Evolutionary conservation across 2,888 invertebrate species (phyloP).

Genomic region (Acronicta psi): DNA sequence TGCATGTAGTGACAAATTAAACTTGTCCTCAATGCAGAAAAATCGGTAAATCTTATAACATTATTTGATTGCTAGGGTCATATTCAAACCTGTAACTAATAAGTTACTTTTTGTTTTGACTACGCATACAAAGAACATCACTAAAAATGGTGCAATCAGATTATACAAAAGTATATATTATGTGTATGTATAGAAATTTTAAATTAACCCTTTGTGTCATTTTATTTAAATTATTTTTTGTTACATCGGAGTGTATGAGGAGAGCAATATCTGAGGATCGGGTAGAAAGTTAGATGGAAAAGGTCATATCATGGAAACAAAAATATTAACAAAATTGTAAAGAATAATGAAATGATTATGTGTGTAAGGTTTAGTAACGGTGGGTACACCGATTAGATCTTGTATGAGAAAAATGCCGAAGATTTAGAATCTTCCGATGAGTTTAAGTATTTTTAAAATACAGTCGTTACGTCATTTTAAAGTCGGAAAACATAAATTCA

Average conservation of each 20-base stretch:
- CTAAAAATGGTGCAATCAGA: slow-evolving; percentile 77
- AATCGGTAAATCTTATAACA: slow-evolving; percentile 71
- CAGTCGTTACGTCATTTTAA: slow-evolving; percentile 74
- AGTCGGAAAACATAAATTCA: slow-evolving; percentile 69
- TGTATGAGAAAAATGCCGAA: slow-evolving; percentile 78
- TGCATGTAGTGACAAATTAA: slow-evolving; percentile 75
- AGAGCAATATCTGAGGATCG: slow-evolving; percentile 81
- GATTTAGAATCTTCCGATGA: slow-evolving; percentile 85
- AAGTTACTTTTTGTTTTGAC: slow-evolving; percentile 65
- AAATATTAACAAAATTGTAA: slow-evolving; percentile 78
- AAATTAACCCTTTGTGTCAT: slow-evolving; percentile 46
- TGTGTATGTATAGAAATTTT: slow-evolving; percentile 40
- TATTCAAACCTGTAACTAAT: slow-evolving; percentile 68
- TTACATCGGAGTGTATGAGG: slow-evolving; percentile 68
- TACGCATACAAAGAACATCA: slow-evolving; percentile 66
- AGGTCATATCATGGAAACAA: slow-evolving; percentile 87
- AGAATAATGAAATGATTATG: slow-evolving; percentile 76
- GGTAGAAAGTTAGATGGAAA: slow-evolving; percentile 77
- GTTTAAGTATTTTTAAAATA: slow-evolving; percentile 86
- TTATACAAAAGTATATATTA: slow-evolving; percentile 68
- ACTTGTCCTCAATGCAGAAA: slow-evolving; percentile 73
- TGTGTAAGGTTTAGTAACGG: slow-evolving; percentile 80
- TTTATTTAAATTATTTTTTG: slow-evolving; percentile 62
- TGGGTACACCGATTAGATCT: slow-evolving; percentile 79
- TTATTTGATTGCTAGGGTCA: slow-evolving; percentile 76